These are phyloP conservation scores for Gymnoscelis rufifasciata DNA, from an alignment of 2,888 invertebrate genomes.

Conservation along the genomic window DNA sequence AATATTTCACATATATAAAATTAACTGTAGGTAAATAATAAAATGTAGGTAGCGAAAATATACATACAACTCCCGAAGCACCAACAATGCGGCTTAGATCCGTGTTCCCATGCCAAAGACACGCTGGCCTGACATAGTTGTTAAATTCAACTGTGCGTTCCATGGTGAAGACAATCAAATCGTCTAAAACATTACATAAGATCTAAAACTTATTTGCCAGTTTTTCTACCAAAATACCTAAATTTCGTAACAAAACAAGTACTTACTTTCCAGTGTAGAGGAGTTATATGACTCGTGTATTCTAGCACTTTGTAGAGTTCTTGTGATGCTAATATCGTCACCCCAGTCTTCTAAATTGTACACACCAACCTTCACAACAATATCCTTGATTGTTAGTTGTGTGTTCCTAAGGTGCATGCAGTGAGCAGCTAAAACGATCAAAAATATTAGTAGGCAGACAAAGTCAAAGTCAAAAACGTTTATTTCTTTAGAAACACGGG, in stretches of 20 bases:
- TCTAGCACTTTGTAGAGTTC: conserved; percentile 52
- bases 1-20: too few relatives aligned
- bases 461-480: too few relatives aligned
- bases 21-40: too few relatives aligned
- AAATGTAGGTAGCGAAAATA: background rate
- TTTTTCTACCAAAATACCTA: too few relatives aligned
- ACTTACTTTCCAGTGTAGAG: conserved; percentile 56
- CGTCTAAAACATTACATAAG: conserved; percentile 52
- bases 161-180: conserved; percentile 77
- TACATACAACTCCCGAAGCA: conserved; percentile 62
- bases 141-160: conserved; percentile 67
- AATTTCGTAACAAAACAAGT: background rate
- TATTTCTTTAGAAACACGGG: too few relatives aligned
- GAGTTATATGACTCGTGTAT: conserved; percentile 59
- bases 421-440: conserved; percentile 69
- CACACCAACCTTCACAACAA: conserved; percentile 69
- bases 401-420: conserved; percentile 60
- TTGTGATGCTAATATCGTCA: conserved; percentile 65
- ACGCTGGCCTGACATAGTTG: conserved; percentile 75
- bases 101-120: conserved; percentile 74
- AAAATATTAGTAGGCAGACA: too few relatives aligned
- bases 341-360: conserved; percentile 69
- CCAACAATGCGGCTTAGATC: conserved; percentile 57
- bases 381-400: conserved; percentile 48
- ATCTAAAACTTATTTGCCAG: too few relatives aligned